Conservation (phyloP, 2,113 vertebrate species). For the Ailuropoda melanoleuca region DNA sequence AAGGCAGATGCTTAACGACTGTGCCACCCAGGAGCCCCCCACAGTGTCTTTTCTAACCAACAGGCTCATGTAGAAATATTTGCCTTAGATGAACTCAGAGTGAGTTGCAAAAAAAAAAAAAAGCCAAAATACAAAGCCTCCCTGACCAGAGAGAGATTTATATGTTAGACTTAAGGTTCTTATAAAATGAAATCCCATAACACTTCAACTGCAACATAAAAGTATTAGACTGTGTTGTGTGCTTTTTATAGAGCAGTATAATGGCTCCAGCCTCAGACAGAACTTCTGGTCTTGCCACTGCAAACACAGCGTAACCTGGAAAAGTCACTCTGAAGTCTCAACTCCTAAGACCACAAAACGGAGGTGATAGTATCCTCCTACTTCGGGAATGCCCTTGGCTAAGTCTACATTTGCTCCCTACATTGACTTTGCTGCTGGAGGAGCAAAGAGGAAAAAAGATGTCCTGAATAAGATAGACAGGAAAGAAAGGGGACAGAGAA, state of each 20-base stretch:
- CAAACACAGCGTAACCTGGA: background rate
- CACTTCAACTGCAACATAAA: conserved; percentile 62
- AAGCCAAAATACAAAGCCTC: background rate
- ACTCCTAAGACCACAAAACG: background rate
- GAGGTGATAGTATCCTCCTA: background rate
- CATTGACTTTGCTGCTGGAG: background rate
- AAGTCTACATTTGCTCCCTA: background rate
- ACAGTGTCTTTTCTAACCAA: conserved; percentile 1
- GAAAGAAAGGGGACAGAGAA: background rate
- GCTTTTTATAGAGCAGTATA: conserved; percentile 59
- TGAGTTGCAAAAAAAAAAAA: background rate
- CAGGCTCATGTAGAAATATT: background rate
- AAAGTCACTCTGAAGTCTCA: background rate
- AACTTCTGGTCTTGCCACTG: conserved; percentile 33
- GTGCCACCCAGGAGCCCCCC: too few species aligned
- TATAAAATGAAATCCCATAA: conserved; percentile 69
- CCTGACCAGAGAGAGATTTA: conserved; percentile 55
- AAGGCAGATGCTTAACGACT: too few species aligned
- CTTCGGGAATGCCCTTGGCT: background rate
- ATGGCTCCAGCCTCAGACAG: conserved; percentile 34
- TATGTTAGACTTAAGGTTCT: conserved; percentile 40
- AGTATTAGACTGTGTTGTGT: conserved; percentile 41
- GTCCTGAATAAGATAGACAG: background rate
- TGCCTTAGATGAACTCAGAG: conserved; percentile 49
- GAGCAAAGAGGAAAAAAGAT: background rate